Evolutionary conservation across 2,888 invertebrate genomes (phyloP), one percentile per base, ranked within the genome.

Genomic region (Drosophila histrio): DNA sequence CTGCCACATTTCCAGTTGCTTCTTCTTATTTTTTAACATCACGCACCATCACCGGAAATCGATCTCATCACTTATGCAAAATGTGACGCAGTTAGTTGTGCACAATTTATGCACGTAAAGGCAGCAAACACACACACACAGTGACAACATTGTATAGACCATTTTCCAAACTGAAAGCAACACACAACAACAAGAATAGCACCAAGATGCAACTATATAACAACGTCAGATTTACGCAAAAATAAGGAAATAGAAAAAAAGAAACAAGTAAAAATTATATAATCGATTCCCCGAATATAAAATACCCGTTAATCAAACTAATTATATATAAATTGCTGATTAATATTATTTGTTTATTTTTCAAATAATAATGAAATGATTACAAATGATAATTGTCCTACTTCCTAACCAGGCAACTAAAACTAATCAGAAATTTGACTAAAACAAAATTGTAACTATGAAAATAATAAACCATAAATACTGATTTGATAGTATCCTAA

Each of bases 61-160:
- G 88, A 83, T 83, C 86, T 85, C 83, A 83, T 83, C 88, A 88
- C 83, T 83, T 83, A 83, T 83, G 88, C 83, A 87, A 83, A 83
- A 83, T 83, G 88, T 82, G 79, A 85, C 88, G 88, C 82, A 79
- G 88, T 83, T 87, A 87, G 88, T 82, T 85, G 65, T 63, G 73
- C 77, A 82, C 82, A 85, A 82, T 82, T 56, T 85, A 81, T 84
- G 66, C 72, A 74, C 47, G 47, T 56, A 60, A 54, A 65, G 32
- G 56, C 17, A 53, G 26, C 22, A 38, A 34, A 41, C 44, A 63
- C 50, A 65, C 44, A 38, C 43, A 63, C 19, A 43, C 30, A 13
- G n/a, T 7, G 21, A 38, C 63, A 63, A 69, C 69, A 63, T 69
- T 72, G 76, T 63, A 41, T 17, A 24, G 39, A 41, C 34, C 34